phyloP scores from a whole-genome alignment of 2,888 invertebrate genomes.

The Tryphoninae sp. region DNA sequence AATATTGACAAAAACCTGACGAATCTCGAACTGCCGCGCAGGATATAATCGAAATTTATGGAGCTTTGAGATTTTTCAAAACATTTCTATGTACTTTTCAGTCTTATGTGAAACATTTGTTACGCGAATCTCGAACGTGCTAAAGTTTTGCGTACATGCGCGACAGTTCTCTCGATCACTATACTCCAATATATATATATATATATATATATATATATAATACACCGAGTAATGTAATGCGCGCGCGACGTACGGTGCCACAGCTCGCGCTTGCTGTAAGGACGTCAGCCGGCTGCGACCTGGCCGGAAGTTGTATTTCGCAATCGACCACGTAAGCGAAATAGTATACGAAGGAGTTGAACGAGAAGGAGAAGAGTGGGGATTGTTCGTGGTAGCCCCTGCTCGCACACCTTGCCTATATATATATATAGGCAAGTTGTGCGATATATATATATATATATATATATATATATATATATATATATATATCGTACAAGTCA shows the following conservation, averaged over 20 bases:
- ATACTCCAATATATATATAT: not conserved
- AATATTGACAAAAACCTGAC: too few species aligned
- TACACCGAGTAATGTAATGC: not conserved
- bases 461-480: slow-evolving; percentile 5
- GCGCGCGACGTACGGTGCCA: slow-evolving; percentile 15
- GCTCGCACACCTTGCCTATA: not conserved
- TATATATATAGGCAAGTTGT: too few species aligned
- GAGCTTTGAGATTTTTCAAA: too few species aligned
- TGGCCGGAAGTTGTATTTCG: slow-evolving; percentile 72
- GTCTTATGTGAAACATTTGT: slow-evolving; percentile 30
- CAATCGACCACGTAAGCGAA: slow-evolving; percentile 73
- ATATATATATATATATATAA: not conserved
- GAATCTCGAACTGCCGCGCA: too few species aligned
- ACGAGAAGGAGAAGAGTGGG: slow-evolving; percentile 10
- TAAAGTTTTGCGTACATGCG: slow-evolving; percentile 35
- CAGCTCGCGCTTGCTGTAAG: slow-evolving; percentile 49
- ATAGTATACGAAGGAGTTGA: slow-evolving; percentile 47
- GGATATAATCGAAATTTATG: too few species aligned
- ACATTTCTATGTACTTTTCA: too few species aligned
- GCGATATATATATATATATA: slow-evolving; percentile 7
- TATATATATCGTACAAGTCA: slow-evolving; percentile 6
- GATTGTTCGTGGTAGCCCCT: slow-evolving; percentile 40
- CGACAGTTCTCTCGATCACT: slow-evolving; percentile 38
- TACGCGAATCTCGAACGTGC: slow-evolving; percentile 27
- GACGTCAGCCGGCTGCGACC: slow-evolving; percentile 51